Conservation (phyloP, 1,140 invertebrate species). For the Popillia japonica region DNA sequence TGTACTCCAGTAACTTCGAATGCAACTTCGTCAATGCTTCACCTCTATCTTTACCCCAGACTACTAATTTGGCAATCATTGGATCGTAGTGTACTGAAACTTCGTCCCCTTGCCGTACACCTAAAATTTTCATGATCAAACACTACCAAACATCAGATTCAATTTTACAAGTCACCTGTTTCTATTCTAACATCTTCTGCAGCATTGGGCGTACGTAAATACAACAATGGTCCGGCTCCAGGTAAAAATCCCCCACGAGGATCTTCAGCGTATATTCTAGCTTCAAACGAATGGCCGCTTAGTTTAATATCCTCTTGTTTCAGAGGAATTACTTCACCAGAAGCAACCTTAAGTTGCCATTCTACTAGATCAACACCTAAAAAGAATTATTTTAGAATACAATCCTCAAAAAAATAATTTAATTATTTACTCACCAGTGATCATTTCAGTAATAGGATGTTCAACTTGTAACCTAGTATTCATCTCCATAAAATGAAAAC, state of each 20-base stretch:
- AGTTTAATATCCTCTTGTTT: slow-evolving; percentile 80
- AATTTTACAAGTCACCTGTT: slow-evolving; percentile 66
- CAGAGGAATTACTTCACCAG: slow-evolving; percentile 85
- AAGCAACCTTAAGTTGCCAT: slow-evolving; percentile 92
- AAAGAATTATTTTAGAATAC: neutral
- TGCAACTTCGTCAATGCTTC: slow-evolving; percentile 85
- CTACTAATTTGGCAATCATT: slow-evolving; percentile 99
- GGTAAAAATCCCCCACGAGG: slow-evolving; percentile 88
- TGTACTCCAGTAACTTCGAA: slow-evolving; percentile 81
- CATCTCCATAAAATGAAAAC: slow-evolving; percentile 99
- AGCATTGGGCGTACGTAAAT: slow-evolving; percentile 72
- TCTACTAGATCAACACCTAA: slow-evolving; percentile 89
- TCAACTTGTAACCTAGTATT: slow-evolving; percentile 95
- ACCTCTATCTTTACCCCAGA: slow-evolving; percentile 87
- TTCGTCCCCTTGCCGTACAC: slow-evolving; percentile 79
- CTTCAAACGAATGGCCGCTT: slow-evolving; percentile 88
- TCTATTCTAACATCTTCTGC: slow-evolving; percentile 76
- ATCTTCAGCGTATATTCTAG: slow-evolving; percentile 95
- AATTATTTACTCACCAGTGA: slow-evolving; percentile 71
- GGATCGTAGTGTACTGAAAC: slow-evolving; percentile 99
- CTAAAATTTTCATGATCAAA: slow-evolving; percentile 47
- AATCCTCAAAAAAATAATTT: neutral
- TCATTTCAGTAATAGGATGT: slow-evolving; percentile 98
- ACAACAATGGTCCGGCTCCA: slow-evolving; percentile 77
- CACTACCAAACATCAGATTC: neutral